These are phyloP conservation scores for Enteromius radiatus DNA, from an alignment of 2,797 vertebrate species.

Conservation along the genomic window DNA sequence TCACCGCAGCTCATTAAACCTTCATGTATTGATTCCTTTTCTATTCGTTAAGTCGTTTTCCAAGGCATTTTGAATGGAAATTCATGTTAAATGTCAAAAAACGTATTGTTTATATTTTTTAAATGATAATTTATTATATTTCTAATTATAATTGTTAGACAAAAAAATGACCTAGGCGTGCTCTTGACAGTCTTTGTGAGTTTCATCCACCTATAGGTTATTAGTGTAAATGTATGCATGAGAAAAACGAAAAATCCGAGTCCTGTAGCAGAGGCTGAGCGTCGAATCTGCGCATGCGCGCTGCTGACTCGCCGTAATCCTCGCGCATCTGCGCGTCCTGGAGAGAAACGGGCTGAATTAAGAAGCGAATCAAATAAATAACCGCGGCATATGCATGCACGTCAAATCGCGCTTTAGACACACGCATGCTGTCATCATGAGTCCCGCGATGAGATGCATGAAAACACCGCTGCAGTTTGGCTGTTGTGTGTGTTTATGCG, in stretches of 20 bases:
- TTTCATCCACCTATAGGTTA: not conserved
- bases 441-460: not conserved
- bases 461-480: not conserved
- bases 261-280: slow-evolving; percentile 69
- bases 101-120: not conserved
- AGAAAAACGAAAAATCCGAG: slow-evolving; percentile 56
- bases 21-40: not conserved
- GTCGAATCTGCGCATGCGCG: slow-evolving; percentile 74
- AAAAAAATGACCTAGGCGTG: not conserved
- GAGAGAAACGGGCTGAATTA: slow-evolving; percentile 6
- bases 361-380: slow-evolving; percentile 14
- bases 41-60: not conserved
- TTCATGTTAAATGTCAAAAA: not conserved
- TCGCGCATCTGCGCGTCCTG: slow-evolving; percentile 70
- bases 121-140: not conserved
- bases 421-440: slow-evolving; percentile 10
- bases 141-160: not conserved
- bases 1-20: not conserved
- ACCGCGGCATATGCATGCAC: not conserved
- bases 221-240: not conserved
- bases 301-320: slow-evolving; percentile 79
- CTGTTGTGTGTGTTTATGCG: slow-evolving; percentile 45
- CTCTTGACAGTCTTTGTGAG: not conserved
- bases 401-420: slow-evolving; percentile 6
- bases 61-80: not conserved